phyloP scores from a whole-genome alignment of 2,888 invertebrate genomes.

The Morpho achilles region DNA sequence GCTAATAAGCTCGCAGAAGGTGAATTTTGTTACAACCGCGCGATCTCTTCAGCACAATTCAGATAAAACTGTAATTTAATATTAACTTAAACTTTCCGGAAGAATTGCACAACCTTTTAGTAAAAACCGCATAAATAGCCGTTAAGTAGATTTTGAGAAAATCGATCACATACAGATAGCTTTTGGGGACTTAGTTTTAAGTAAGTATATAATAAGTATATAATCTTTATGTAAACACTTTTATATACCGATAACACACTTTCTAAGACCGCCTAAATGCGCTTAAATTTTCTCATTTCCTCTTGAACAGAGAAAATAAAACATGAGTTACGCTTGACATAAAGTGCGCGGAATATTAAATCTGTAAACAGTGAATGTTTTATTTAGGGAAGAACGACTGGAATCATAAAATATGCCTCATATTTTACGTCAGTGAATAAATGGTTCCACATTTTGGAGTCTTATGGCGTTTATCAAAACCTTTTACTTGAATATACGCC shows the following conservation, averaged over 20 bases:
- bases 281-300: constrained; percentile 15
- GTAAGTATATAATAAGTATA: too few species aligned
- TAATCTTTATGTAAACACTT: too few species aligned
- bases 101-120: too few species aligned
- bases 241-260: background rate
- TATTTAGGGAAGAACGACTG: constrained; percentile 24
- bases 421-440: constrained; percentile 22
- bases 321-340: constrained; percentile 22
- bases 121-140: too few species aligned
- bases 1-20: too few species aligned
- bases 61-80: too few species aligned
- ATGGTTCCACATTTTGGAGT: constrained; percentile 9
- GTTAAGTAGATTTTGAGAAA: too few species aligned
- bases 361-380: constrained; percentile 26
- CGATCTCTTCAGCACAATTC: too few species aligned
- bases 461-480: constrained; percentile 8
- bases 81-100: too few species aligned
- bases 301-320: constrained; percentile 18
- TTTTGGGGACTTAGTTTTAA: too few species aligned
- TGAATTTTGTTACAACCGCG: too few species aligned
- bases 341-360: constrained; percentile 29
- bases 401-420: constrained; percentile 20
- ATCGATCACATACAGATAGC: too few species aligned
- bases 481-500: constrained; percentile 1
- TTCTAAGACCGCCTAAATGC: background rate